Evolutionary conservation across 2,888 invertebrate species (phyloP).

Genomic region (Zygothrica quintamaculata): DNA sequence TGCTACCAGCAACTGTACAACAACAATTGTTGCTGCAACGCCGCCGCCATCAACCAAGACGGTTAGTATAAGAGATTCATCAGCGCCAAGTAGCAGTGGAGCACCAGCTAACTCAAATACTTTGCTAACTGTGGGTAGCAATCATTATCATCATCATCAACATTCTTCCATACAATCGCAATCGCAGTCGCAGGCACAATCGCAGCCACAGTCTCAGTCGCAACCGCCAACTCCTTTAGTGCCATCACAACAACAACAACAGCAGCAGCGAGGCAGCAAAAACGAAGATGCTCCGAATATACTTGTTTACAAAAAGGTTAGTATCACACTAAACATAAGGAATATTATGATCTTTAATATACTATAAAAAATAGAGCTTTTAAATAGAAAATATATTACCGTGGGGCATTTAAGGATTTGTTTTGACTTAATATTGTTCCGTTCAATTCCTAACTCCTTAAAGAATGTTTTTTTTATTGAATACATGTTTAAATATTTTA

Average conservation of each 20-base stretch:
- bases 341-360: too few species aligned
- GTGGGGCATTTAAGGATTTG: too few species aligned
- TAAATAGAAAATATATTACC: too few species aligned
- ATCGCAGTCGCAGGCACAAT: constrained; percentile 25
- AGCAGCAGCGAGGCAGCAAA: constrained; percentile 70
- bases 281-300: constrained; percentile 94
- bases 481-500: too few species aligned
- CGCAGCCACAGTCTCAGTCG: constrained; percentile 18
- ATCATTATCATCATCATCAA: constrained; percentile 63
- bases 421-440: too few species aligned
- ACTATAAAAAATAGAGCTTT: too few species aligned
- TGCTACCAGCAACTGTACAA: constrained; percentile 14
- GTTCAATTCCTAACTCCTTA: too few species aligned
- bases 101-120: constrained; percentile 45
- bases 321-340: neutral
- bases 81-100: constrained; percentile 29
- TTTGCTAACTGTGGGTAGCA: constrained; percentile 63
- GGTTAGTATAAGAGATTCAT: constrained; percentile 34
- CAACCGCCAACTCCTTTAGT: constrained; percentile 36
- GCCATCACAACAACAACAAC: constrained; percentile 33
- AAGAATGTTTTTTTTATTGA: too few species aligned
- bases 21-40: constrained; percentile 35
- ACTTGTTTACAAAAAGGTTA: constrained; percentile 94
- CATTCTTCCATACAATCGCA: constrained; percentile 38
- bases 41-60: constrained; percentile 39